Evolutionary conservation across 2,888 invertebrate genomes (phyloP), one percentile per base, ranked within the genome.

Genomic region (Doris montereyensis): DNA sequence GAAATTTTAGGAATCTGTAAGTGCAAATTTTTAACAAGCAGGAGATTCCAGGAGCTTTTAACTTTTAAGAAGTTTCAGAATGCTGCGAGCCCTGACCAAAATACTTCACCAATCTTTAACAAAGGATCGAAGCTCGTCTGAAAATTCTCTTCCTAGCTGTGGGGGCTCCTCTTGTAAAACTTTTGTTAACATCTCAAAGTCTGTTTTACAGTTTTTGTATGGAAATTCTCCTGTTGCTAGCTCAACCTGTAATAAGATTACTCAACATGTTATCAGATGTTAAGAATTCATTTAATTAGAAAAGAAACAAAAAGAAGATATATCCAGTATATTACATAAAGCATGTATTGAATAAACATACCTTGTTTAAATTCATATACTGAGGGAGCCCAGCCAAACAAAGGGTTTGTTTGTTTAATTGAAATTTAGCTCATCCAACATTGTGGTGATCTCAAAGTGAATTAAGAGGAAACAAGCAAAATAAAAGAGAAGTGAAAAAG

Each of bases 181-280:
- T 93, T 95, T 95, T 76, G 97, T 95, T 85, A 98, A 94, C 77
- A 98, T 97, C 93, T 99, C 99, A 93, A 99, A 99, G 93, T 99
- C 99, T 88, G 97, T 97, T 92, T 96, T 95, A 92, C 98, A 98
- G 92, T 97, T 96, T 92, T 97, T 97, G 88, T 93, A 93, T 0
- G 99, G 99, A 91, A 98, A 98, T 85, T 95, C 95, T 76, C 98
- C 99, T 17, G 97, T 97, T 68, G 99, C 99, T 88, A 99, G 93
- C 93, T 99, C 99, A 75, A 99, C 92, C 90, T 93, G 84, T 2
- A 83, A 82, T 21, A 34, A 17, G 26, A 10, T 34, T 17, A n/a
- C n/a, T n/a, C n/a, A n/a, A n/a, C n/a, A n/a, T n/a, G n/a, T n/a
- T n/a, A n/a, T 5, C 17, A 3, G 65, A 58, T 28, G 17, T n/a